Base-by-base conservation (phyloP, 2,113 vertebrate species). In the Aviceda subcristata region DNA sequence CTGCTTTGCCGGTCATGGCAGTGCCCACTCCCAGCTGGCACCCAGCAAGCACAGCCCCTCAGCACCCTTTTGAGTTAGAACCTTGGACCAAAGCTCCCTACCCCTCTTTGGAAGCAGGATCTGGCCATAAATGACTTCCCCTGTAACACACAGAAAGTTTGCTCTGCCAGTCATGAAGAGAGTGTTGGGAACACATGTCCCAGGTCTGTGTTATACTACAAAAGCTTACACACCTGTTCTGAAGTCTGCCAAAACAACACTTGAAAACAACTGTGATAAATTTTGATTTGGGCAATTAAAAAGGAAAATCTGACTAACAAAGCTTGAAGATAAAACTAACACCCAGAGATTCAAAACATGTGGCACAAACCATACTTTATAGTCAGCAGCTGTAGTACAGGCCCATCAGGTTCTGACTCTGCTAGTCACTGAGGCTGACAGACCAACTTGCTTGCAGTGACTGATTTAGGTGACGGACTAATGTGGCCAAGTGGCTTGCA, bases 1-100 rank as follows among this genome's bases (percentile, higher is more conserved):
- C 18, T 3, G 1, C 23, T 32, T 4, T 0, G 0, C 9, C 36
- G 15, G 30, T 34, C 36, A 17, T 36, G 43, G 41, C 46, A 60
- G 15, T 27, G 13, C n/a, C 19, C 23, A 21, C 46, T 67, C 38
- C 14, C 51, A 86, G 5, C 10, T 1, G 3, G 45, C 32, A 32
- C 4, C 21, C 38, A 80, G 11, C 41, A 80, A 32, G 27, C 19
- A 77, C 16, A 66, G 11, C 4, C 13, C 17, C 18, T 81, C 59
- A 63, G n/a, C 32, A 67, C 3, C 20, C 7, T 21, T 74, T 13
- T 7, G 3, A 80, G 20, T 39, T 50, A 48, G 69, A 85, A 45
- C 14, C 34, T 56, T 7, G 39, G 51, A 56, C 13, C 18, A 76
- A 95, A 76, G 9, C 32, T 27, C 17, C 23, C 18, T 22, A 55